Conservation (phyloP, 92 coral and sea anemone species). For the Zoanthus sansibaricus region DNA sequence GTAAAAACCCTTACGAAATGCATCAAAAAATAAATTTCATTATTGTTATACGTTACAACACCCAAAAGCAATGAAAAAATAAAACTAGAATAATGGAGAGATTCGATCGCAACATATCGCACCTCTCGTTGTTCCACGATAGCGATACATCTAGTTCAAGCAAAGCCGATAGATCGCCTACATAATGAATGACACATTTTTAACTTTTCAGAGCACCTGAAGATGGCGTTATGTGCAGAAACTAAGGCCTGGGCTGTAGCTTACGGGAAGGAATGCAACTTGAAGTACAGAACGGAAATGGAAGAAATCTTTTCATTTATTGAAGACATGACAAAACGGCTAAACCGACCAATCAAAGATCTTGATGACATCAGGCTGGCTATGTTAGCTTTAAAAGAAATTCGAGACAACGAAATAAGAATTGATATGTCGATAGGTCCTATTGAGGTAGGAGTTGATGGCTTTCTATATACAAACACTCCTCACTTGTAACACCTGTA, state of each 20-base stretch:
- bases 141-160: no score
- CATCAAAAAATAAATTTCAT: no score
- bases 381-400: constrained; percentile 85
- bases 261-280: constrained; percentile 82
- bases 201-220: constrained; percentile 70
- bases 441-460: constrained; percentile 67
- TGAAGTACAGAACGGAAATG: constrained; percentile 89
- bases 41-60: no score
- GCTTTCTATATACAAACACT: neutral
- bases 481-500: no score
- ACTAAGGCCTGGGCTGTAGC: constrained; percentile 92
- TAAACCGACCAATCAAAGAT: constrained; percentile 92
- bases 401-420: constrained; percentile 87
- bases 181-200: no score
- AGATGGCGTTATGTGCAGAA: constrained; percentile 89
- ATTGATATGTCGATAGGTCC: constrained; percentile 93
- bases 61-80: no score
- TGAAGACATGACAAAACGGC: constrained; percentile 89
- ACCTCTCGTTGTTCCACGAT: no score
- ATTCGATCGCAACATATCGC: no score
- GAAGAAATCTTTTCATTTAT: constrained; percentile 81
- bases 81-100: no score
- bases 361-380: constrained; percentile 94
- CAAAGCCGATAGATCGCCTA: no score
- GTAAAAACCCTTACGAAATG: no score